A percentile compares a stretch with the other conserved stretches of the same genome.
phyloP scores from a whole-genome alignment of 2,113 vertebrate species.

The Oophaga pumilio region DNA sequence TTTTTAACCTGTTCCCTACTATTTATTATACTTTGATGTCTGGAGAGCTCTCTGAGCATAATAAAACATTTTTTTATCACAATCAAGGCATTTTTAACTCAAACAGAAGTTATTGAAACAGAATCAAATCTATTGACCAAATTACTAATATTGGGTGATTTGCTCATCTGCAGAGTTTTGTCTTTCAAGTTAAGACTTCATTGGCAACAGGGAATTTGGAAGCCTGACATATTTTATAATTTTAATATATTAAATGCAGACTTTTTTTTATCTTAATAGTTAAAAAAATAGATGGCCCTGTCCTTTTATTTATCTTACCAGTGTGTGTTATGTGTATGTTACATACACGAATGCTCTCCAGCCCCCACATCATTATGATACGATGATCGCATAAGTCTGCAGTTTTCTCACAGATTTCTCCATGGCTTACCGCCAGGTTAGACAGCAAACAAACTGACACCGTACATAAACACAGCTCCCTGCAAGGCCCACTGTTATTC shows the following conservation, averaged over 20 bases:
- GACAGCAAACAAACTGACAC: slow-evolving; percentile 50
- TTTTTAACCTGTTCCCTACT: no score
- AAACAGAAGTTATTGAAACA: no score
- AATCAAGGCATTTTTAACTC: no score
- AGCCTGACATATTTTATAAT: not conserved
- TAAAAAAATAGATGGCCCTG: not conserved
- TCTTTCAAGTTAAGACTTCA: no score
- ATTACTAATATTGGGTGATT: no score
- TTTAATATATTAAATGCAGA: no score
- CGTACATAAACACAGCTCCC: not conserved
- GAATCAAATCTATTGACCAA: no score
- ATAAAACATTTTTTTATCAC: no score
- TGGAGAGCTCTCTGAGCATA: no score
- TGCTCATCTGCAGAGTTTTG: no score
- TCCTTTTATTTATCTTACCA: not conserved
- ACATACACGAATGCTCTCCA: not conserved
- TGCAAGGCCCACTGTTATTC: not conserved
- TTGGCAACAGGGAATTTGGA: not conserved
- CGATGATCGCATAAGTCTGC: slow-evolving; percentile 57
- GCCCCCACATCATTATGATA: slow-evolving; percentile 62
- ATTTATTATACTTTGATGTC: no score
- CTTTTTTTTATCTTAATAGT: no score
- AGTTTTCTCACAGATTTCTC: slow-evolving; percentile 61
- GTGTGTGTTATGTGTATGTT: not conserved
- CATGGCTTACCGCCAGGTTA: slow-evolving; percentile 52